Conservation (phyloP, 2,113 vertebrate genomes). For the Fulmarus glacialis region DNA sequence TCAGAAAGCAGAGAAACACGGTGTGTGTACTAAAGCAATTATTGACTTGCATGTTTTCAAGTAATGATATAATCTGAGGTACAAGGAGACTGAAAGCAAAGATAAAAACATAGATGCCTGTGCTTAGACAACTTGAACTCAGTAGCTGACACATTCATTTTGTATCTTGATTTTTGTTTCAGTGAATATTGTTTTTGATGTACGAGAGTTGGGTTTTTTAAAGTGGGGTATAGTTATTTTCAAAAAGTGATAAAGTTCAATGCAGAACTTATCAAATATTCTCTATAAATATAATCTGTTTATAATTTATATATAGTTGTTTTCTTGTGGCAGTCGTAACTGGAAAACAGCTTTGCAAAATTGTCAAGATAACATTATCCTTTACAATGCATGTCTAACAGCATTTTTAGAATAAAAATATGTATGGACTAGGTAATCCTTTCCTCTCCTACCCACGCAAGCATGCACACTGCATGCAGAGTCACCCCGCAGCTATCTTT, state of each 20-base stretch:
- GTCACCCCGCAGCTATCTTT: background rate
- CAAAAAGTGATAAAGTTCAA: background rate
- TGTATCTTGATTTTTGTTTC: background rate
- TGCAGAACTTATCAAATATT: background rate
- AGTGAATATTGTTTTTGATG: background rate
- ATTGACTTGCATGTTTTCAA: background rate
- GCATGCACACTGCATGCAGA: background rate
- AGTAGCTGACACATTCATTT: background rate
- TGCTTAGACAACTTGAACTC: background rate
- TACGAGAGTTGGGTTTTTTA: background rate
- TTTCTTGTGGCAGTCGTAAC: background rate
- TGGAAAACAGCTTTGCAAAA: background rate
- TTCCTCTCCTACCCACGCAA: background rate
- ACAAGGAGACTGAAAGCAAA: background rate
- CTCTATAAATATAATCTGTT: background rate
- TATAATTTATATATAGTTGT: background rate
- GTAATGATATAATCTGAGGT: background rate
- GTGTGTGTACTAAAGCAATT: background rate
- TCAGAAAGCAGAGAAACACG: background rate
- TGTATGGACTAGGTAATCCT: background rate
- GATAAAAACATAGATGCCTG: background rate
- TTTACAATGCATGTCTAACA: background rate
- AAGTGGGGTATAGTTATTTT: background rate
- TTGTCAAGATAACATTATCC: background rate
- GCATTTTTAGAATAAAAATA: background rate